phyloP scores from a whole-genome alignment of 2,888 invertebrate genomes.

The Tipula helvola region DNA sequence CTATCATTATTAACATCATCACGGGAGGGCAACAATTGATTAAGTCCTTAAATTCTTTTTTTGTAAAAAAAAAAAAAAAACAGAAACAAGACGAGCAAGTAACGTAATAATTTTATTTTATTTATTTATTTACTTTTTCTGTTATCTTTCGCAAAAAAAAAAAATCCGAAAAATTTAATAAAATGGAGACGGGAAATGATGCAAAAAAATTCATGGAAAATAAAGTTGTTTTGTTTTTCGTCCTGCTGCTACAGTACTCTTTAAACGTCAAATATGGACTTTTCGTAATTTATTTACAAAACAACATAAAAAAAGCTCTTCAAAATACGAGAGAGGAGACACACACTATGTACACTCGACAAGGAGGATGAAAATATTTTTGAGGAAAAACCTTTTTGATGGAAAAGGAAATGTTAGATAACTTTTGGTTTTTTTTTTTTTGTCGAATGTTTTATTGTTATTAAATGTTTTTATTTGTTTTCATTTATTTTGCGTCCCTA shows the following conservation, averaged over 20 bases:
- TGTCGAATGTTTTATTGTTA: neutral
- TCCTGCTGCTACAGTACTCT: neutral
- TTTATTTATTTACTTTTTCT: neutral
- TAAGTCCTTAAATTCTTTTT: neutral
- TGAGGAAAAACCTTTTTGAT: neutral
- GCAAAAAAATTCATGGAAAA: neutral
- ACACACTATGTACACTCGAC: neutral
- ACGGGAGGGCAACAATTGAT: neutral
- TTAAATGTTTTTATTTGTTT: neutral
- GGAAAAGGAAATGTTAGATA: neutral
- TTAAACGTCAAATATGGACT: neutral
- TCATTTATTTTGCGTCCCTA: neutral
- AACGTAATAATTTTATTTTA: neutral
- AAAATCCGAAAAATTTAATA: neutral
- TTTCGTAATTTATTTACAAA: neutral
- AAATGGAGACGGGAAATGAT: neutral
- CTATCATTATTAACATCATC: neutral
- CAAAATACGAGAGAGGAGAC: neutral
- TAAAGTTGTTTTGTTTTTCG: neutral
- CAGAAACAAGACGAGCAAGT: neutral
- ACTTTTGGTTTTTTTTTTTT: neutral
- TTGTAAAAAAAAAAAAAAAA: neutral
- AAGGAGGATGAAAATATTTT: neutral
- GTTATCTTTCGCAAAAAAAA: neutral
- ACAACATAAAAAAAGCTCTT: neutral